Percentiles rank a stretch among this genome's conserved stretches.
Evolutionary conservation across 2,888 invertebrate genomes (phyloP).

Genomic region (Agrochola litura): DNA sequence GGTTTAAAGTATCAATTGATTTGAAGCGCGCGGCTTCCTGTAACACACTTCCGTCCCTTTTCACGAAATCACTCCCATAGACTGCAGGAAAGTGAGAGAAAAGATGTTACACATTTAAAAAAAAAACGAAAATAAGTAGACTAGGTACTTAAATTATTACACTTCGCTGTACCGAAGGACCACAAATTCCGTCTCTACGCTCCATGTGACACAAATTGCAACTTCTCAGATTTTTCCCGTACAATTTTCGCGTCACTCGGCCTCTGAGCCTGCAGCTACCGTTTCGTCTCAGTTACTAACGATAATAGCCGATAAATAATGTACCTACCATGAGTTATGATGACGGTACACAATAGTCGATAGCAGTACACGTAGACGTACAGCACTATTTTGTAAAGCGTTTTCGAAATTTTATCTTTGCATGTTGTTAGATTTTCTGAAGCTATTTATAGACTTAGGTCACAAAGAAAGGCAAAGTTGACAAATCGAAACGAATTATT

Average conservation of each 20-base stretch:
- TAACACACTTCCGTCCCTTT: no score
- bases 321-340: constrained; percentile 74
- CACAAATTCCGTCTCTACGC: constrained; percentile 38
- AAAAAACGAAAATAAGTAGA: not conserved
- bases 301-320: constrained; percentile 81
- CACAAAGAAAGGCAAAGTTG: no score
- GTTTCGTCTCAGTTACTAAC: constrained; percentile 75
- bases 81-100: no score
- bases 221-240: constrained; percentile 77
- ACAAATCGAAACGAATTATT: not conserved
- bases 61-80: no score
- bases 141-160: constrained; percentile 18
- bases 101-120: not conserved
- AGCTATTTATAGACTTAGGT: not conserved
- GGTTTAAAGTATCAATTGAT: no score
- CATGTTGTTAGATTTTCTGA: not conserved
- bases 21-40: no score
- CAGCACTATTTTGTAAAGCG: constrained; percentile 35
- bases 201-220: constrained; percentile 75
- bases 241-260: constrained; percentile 78
- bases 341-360: constrained; percentile 72
- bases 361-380: constrained; percentile 47
- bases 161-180: constrained; percentile 7
- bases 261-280: constrained; percentile 78
- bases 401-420: constrained; percentile 35